Conservation (phyloP, 2,113 vertebrate genomes). For the Solea solea region DNA sequence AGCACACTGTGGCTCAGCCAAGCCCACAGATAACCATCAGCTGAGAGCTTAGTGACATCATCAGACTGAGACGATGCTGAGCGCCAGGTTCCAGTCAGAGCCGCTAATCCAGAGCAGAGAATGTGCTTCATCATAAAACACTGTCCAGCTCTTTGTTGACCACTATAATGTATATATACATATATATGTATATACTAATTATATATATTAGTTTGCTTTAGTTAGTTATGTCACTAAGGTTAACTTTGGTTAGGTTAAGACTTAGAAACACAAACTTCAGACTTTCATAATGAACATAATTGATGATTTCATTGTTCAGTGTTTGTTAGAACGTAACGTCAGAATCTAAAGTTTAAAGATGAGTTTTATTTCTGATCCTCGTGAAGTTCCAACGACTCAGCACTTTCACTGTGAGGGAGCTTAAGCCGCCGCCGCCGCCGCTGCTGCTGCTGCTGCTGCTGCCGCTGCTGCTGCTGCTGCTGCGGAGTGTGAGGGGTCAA, state of each 20-base stretch:
- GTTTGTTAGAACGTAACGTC: too few relatives aligned
- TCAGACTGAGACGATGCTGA: slow-evolving; percentile 73
- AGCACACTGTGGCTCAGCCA: slow-evolving; percentile 63
- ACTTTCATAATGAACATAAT: too few relatives aligned
- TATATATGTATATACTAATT: too few relatives aligned
- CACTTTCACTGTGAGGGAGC: slow-evolving; percentile 39
- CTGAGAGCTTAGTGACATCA: slow-evolving; percentile 82
- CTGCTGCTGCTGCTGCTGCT: too few relatives aligned
- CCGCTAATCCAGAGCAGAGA: slow-evolving; percentile 71
- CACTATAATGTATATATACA: slow-evolving; percentile 16
- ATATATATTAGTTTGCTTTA: not conserved
- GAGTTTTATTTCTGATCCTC: too few relatives aligned
- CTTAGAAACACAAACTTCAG: too few relatives aligned
- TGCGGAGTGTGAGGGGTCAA: slow-evolving; percentile 31
- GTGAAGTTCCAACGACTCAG: too few relatives aligned
- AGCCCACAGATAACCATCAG: slow-evolving; percentile 76
- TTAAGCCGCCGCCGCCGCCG: slow-evolving; percentile 57
- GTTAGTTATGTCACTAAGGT: too few relatives aligned
- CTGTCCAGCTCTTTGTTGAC: slow-evolving; percentile 66
- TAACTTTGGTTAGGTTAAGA: too few relatives aligned
- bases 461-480: not conserved
- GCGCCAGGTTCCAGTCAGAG: slow-evolving; percentile 59
- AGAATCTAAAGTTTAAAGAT: too few relatives aligned
- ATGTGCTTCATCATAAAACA: slow-evolving; percentile 73
- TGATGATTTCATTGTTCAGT: too few relatives aligned